Percentiles rank a stretch among this genome's conserved stretches.
These are phyloP conservation scores for Catagonus wagneri DNA, from an alignment of 2,113 vertebrate genomes.

Conservation along the genomic window DNA sequence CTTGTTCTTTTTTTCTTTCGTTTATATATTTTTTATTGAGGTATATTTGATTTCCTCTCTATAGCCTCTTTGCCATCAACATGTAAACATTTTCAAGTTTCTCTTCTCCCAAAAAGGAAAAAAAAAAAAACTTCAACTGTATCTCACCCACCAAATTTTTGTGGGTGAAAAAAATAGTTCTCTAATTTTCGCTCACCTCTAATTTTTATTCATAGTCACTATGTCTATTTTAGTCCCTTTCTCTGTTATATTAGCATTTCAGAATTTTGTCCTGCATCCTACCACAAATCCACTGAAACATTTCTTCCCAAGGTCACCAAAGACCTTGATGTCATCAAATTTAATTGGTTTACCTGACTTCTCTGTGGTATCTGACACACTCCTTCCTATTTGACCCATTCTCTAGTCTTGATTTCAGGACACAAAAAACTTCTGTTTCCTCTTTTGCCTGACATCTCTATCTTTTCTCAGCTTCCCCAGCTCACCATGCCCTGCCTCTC, in stretches of 20 bases:
- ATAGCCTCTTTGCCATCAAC: neutral
- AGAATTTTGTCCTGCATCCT: neutral
- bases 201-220: neutral
- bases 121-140: neutral
- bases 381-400: neutral
- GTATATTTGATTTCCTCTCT: neutral
- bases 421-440: neutral
- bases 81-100: slow-evolving; percentile 50
- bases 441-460: neutral
- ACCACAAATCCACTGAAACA: neutral
- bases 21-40: neutral
- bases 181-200: neutral
- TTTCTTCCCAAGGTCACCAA: neutral
- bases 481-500: neutral
- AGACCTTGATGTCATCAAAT: neutral
- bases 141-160: neutral
- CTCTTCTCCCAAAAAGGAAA: slow-evolving; percentile 7
- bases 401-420: neutral
- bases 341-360: neutral
- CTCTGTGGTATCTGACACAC: neutral
- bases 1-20: neutral
- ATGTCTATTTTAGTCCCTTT: neutral
- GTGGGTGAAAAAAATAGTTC: no score
- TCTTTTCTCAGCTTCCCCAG: neutral
- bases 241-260: neutral